Conservation (phyloP, 2,888 invertebrate genomes). For the Magallana nippona region DNA sequence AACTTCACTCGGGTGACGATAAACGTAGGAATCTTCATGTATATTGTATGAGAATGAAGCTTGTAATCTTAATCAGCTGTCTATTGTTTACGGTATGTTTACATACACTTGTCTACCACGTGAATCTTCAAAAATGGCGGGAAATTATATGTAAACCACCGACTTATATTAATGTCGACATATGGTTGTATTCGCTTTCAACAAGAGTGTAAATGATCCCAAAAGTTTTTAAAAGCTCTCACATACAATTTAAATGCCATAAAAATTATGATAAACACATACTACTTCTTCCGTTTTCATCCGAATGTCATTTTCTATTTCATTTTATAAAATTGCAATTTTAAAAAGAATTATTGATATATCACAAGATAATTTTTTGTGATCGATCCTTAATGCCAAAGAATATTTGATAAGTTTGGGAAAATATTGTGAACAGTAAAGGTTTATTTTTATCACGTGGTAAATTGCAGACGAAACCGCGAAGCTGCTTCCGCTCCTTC, state of each 20-base stretch:
- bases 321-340: conserved; percentile 13
- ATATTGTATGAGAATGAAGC: no score
- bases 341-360: background rate
- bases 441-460: conserved; percentile 32
- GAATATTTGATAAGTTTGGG: background rate
- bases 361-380: background rate
- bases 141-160: background rate
- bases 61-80: no score
- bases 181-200: no score
- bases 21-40: no score
- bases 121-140: conserved; percentile 11
- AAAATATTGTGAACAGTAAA: background rate
- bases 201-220: no score
- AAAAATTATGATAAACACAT: background rate
- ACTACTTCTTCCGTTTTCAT: background rate
- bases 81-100: no score
- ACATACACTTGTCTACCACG: background rate
- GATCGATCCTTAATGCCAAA: background rate
- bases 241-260: no score
- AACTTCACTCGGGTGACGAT: no score
- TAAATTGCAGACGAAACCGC: conserved; percentile 45
- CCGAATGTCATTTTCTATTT: background rate
- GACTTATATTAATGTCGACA: no score
- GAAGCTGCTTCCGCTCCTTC: conserved; percentile 67
- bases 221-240: no score